phyloP scores from a whole-genome alignment of 2,888 invertebrate genomes.

The Sisyra terminalis region DNA sequence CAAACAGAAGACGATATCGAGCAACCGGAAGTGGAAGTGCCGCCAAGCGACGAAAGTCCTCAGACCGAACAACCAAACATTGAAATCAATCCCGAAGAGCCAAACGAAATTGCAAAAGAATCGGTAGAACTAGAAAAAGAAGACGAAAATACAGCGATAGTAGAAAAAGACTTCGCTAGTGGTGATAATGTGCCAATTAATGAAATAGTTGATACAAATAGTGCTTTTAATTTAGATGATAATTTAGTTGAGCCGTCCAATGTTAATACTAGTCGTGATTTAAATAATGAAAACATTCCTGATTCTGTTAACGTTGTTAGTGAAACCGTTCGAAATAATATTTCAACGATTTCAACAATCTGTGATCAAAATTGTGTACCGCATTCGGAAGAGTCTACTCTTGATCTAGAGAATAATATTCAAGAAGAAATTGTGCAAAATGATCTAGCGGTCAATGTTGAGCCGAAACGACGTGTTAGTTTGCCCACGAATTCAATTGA shows the following conservation, averaged over 20 bases:
- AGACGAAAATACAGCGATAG: neutral
- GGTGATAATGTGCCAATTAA: slow-evolving; percentile 22
- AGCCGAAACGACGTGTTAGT: slow-evolving; percentile 35
- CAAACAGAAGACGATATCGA: slow-evolving; percentile 4
- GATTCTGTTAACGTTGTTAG: slow-evolving; percentile 20
- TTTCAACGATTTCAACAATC: slow-evolving; percentile 55
- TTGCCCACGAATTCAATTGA: slow-evolving; percentile 30
- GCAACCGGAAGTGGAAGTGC: no score
- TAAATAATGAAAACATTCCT: slow-evolving; percentile 7
- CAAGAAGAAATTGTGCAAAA: neutral
- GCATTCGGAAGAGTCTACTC: neutral
- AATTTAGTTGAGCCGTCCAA: slow-evolving; percentile 27
- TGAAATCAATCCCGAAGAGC: neutral
- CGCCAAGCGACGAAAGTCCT: slow-evolving; percentile 10
- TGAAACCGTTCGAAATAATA: slow-evolving; percentile 25
- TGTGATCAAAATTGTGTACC: slow-evolving; percentile 41
- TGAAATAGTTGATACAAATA: slow-evolving; percentile 19
- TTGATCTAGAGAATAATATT: neutral
- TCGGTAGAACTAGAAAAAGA: neutral
- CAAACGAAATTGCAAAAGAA: neutral
- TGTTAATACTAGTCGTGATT: slow-evolving; percentile 23
- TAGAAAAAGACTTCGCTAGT: neutral
- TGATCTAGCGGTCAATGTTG: slow-evolving; percentile 8
- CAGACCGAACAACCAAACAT: neutral
- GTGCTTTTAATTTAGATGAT: slow-evolving; percentile 30